These are phyloP conservation scores for Calosoma granatense DNA, from an alignment of 1,140 invertebrate species.

Conservation along the genomic window DNA sequence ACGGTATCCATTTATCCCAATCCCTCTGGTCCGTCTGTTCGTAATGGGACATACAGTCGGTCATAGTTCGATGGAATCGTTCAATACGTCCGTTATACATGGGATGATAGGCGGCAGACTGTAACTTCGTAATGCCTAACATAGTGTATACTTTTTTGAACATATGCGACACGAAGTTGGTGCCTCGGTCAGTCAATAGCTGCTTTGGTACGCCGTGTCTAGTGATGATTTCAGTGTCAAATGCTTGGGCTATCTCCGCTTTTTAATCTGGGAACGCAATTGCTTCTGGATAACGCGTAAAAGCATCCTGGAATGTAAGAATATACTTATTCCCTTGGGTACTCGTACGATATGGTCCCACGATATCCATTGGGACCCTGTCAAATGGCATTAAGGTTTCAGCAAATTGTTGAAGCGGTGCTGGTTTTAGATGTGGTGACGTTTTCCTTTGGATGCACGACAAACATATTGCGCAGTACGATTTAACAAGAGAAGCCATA, in stretches of 20 bases:
- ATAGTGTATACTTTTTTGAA: conserved; percentile 12
- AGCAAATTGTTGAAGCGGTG: conserved; percentile 14
- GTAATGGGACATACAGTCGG: not conserved
- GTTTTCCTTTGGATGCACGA: conserved; percentile 18
- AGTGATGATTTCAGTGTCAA: conserved; percentile 15
- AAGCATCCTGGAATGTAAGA: conserved; percentile 14
- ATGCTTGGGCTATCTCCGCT: conserved; percentile 12
- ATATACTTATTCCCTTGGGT: conserved; percentile 14
- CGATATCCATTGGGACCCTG: conserved; percentile 10
- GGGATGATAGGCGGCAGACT: conserved; percentile 16
- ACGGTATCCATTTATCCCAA: not conserved
- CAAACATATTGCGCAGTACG: conserved; percentile 15
- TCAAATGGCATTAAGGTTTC: not conserved
- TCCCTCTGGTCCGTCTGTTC: not conserved
- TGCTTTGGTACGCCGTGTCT: conserved; percentile 14
- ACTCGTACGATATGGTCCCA: conserved; percentile 13
- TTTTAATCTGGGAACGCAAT: conserved; percentile 9
- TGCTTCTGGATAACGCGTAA: conserved; percentile 15
- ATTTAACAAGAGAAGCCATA: conserved; percentile 17
- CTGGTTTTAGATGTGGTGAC: conserved; percentile 10
- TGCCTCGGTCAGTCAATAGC: conserved; percentile 15
- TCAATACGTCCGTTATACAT: not conserved
- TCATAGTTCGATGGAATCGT: not conserved
- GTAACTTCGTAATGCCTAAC: conserved; percentile 13
- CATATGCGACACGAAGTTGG: conserved; percentile 11